Conservation (phyloP, 2,888 invertebrate genomes). For the Choreutis nemorana region DNA sequence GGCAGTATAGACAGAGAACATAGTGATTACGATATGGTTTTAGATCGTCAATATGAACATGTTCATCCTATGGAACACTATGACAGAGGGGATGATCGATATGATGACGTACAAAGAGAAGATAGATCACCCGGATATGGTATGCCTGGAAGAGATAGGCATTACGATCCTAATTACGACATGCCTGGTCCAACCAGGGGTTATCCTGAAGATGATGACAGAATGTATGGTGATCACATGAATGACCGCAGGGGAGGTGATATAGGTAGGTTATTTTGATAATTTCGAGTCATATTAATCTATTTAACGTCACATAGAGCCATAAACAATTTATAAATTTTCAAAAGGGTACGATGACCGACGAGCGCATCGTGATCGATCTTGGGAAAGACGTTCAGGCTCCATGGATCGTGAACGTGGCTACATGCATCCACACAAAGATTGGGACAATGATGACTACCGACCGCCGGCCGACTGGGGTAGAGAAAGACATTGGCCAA, state of each 20-base stretch:
- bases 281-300: too few species aligned
- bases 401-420: constrained; percentile 55
- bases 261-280: constrained; percentile 38
- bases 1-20: constrained; percentile 56
- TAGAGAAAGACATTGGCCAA: constrained; percentile 55
- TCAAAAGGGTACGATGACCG: constrained; percentile 58
- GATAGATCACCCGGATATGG: constrained; percentile 53
- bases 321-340: constrained; percentile 1
- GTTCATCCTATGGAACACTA: constrained; percentile 60
- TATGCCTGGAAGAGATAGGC: constrained; percentile 46
- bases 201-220: constrained; percentile 61
- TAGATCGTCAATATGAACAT: constrained; percentile 54
- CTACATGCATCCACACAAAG: constrained; percentile 56
- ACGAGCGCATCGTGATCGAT: constrained; percentile 57
- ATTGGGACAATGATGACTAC: constrained; percentile 64
- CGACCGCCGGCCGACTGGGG: constrained; percentile 60
- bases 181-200: constrained; percentile 53
- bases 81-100: constrained; percentile 51
- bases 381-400: constrained; percentile 63
- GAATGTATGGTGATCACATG: constrained; percentile 56
- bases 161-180: constrained; percentile 55
- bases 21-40: constrained; percentile 50
- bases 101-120: constrained; percentile 50
- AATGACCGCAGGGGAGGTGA: constrained; percentile 51
- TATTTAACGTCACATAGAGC: not conserved